A percentile compares a stretch with the other conserved stretches of the same genome.
phyloP scores from a whole-genome alignment of 2,888 invertebrate genomes.

The Napeogenes inachia region DNA sequence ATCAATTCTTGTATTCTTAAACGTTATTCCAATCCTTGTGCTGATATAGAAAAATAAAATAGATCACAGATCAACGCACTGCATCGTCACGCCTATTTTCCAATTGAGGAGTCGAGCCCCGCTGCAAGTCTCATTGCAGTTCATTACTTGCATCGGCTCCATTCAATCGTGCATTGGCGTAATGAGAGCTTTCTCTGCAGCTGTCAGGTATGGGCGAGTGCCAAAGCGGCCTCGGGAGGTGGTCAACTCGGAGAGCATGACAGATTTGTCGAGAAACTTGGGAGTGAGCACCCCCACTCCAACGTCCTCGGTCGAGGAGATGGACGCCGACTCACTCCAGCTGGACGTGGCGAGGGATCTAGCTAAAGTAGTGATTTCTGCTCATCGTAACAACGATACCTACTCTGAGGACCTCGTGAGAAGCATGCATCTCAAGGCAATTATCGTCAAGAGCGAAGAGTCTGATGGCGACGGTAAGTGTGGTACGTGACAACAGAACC shows the following conservation, averaged over 20 bases:
- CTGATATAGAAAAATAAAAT: conserved; percentile 26
- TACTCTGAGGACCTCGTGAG: conserved; percentile 90
- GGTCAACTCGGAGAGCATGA: conserved; percentile 40
- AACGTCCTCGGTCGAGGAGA: conserved; percentile 33
- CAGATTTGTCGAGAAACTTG: conserved; percentile 40
- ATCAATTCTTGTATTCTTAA: not conserved
- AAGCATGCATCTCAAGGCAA: conserved; percentile 38
- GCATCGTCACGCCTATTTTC: conserved; percentile 46
- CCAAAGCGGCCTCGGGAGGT: conserved; percentile 93
- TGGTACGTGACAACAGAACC: not conserved
- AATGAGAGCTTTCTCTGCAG: conserved; percentile 71
- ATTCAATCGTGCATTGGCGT: conserved; percentile 35
- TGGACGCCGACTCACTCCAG: conserved; percentile 34
- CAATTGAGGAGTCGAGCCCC: conserved; percentile 51
- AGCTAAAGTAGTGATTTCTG: conserved; percentile 75
- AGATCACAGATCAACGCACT: conserved; percentile 38
- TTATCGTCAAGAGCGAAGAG: conserved; percentile 42
- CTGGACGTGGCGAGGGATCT: conserved; percentile 46
- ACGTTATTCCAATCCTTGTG: conserved; percentile 6
- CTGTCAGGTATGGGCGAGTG: conserved; percentile 96
- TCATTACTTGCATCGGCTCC: conserved; percentile 30
- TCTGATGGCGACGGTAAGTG: conserved; percentile 44
- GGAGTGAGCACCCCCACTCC: conserved; percentile 19
- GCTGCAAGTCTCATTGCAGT: conserved; percentile 42
- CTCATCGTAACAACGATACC: conserved; percentile 91